Evolutionary conservation across 2,797 vertebrate genomes (phyloP).

Genomic region (Bucorvus abyssinicus): DNA sequence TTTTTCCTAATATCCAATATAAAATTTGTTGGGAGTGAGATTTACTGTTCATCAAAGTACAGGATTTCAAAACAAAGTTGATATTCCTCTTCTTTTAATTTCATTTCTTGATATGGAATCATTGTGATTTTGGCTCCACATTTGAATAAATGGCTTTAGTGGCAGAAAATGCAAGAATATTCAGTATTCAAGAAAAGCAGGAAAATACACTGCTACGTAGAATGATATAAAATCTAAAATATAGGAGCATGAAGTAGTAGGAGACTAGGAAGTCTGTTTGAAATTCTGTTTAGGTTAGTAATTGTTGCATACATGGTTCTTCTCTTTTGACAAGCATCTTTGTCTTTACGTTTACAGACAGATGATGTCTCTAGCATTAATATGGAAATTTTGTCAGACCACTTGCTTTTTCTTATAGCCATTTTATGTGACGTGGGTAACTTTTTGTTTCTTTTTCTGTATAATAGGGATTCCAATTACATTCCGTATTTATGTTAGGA

Average conservation of each 20-base stretch:
- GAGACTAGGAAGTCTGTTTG: not conserved
- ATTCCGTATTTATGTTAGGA: not conserved
- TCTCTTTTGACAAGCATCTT: not conserved
- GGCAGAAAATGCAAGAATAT: not conserved
- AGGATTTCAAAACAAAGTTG: not conserved
- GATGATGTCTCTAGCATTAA: not conserved
- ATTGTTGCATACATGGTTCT: not conserved
- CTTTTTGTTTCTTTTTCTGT: not conserved
- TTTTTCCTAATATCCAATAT: not conserved
- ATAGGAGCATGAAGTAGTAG: not conserved
- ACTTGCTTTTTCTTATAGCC: not conserved
- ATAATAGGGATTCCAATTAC: not conserved
- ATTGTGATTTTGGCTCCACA: not conserved
- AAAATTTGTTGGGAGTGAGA: not conserved
- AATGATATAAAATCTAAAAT: not conserved
- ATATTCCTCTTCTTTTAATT: not conserved
- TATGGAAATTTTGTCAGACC: not conserved
- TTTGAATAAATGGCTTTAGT: not conserved
- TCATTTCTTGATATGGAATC: not conserved
- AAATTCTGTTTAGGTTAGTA: not conserved
- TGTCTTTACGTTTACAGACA: not conserved
- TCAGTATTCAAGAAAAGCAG: not conserved
- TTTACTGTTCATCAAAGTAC: not conserved
- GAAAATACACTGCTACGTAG: not conserved
- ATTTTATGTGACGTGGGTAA: not conserved